These are phyloP conservation scores for Hydrozoanthus tunicans DNA, from an alignment of 64 coral and sea anemone species.

Conservation along the genomic window DNA sequence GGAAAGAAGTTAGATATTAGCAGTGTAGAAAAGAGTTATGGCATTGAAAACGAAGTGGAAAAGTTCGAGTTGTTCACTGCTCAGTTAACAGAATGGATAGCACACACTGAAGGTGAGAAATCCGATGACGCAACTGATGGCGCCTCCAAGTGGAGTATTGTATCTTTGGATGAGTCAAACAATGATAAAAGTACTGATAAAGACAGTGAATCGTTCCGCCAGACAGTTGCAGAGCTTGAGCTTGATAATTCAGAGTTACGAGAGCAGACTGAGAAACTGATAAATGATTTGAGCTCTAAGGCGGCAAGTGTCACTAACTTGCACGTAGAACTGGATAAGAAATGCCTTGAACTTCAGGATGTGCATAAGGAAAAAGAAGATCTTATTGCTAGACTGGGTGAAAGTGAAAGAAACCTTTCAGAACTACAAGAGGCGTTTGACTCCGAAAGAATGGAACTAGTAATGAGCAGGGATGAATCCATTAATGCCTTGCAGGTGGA, in stretches of 20 bases:
- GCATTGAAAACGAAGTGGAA: constrained; percentile 58
- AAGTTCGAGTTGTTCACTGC: constrained; percentile 36
- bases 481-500: constrained; percentile 56
- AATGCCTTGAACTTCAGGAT: constrained; percentile 60
- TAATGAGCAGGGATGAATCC: constrained; percentile 64
- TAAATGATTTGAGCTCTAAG: constrained; percentile 62
- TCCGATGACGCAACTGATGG: neutral
- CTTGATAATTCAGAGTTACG: constrained; percentile 72
- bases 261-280: constrained; percentile 77
- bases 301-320: constrained; percentile 21
- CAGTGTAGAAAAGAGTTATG: constrained; percentile 2
- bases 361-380: constrained; percentile 58
- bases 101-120: constrained; percentile 7
- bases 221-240: constrained; percentile 55
- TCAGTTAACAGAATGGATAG: constrained; percentile 61
- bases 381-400: constrained; percentile 64
- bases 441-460: constrained; percentile 62
- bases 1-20: constrained; percentile 6
- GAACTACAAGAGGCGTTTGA: constrained; percentile 79
- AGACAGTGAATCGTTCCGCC: constrained; percentile 26
- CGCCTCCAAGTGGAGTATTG: neutral
- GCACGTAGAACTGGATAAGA: constrained; percentile 53
- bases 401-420: constrained; percentile 61
- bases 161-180: constrained; percentile 42
- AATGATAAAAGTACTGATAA: constrained; percentile 15